phyloP scores from a whole-genome alignment of 2,797 vertebrate genomes.

The Gobionotothen gibberifrons region DNA sequence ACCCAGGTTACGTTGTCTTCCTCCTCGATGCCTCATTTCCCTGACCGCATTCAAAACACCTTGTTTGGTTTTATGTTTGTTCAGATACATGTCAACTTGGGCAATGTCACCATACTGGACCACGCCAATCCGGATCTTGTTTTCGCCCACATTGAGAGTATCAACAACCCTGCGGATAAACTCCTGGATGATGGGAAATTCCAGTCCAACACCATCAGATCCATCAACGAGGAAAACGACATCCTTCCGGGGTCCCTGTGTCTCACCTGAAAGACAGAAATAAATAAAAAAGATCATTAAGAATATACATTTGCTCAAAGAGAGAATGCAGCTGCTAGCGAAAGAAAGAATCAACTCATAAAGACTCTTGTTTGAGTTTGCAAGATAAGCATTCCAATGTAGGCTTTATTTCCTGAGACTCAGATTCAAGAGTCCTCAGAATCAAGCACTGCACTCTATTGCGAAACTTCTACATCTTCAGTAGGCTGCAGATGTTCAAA shows the following conservation, averaged over 20 bases:
- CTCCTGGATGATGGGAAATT: conserved; percentile 89
- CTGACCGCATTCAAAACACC: conserved; percentile 83
- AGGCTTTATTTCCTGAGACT: background rate
- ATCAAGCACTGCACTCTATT: too few species aligned
- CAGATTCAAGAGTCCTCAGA: background rate
- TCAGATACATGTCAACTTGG: conserved; percentile 88
- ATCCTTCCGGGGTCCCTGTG: conserved; percentile 86
- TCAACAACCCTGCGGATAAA: conserved; percentile 90
- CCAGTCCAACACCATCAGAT: conserved; percentile 87
- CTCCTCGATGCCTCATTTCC: conserved; percentile 84
- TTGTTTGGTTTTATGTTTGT: conserved; percentile 88
- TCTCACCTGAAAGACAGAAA: conserved; percentile 66
- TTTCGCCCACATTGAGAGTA: conserved; percentile 88
- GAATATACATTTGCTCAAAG: background rate
- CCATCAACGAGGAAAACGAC: conserved; percentile 95
- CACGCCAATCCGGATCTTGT: conserved; percentile 88
- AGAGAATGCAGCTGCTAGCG: background rate
- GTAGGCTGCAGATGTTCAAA: too few species aligned
- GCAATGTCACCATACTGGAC: conserved; percentile 91
- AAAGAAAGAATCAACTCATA: background rate
- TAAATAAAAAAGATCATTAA: background rate
- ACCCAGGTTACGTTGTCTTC: conserved; percentile 89
- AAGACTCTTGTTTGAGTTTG: background rate
- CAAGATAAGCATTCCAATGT: background rate
- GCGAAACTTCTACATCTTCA: too few species aligned